Percentiles rank a stretch among this genome's conserved stretches.
Conservation (phyloP, 2,113 vertebrate genomes). For the Rhynchomys soricoides region DNA sequence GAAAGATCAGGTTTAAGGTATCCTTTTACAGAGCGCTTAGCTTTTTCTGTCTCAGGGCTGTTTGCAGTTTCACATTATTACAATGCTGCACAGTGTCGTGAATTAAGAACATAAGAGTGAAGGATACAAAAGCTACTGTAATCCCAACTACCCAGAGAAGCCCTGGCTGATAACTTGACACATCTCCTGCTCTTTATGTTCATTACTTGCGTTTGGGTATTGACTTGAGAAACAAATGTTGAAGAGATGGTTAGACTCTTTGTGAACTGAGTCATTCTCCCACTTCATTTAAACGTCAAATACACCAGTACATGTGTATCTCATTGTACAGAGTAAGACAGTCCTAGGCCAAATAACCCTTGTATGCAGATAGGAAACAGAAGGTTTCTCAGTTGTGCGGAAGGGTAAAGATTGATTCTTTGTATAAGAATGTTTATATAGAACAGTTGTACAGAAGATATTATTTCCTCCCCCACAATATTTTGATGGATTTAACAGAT, state of each 20-base stretch:
- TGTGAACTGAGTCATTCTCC: background rate
- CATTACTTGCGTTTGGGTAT: background rate
- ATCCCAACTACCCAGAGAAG: background rate
- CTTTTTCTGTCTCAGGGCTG: background rate
- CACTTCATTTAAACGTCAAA: slow-evolving; percentile 15
- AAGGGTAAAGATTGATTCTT: background rate
- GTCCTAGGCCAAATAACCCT: background rate
- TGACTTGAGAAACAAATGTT: slow-evolving; percentile 54
- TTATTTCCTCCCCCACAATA: background rate
- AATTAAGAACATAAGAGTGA: background rate
- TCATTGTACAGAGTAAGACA: slow-evolving; percentile 17
- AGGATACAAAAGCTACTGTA: slow-evolving; percentile 13
- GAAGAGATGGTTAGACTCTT: background rate
- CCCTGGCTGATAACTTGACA: slow-evolving; percentile 1
- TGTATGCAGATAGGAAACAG: background rate
- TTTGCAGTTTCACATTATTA: background rate
- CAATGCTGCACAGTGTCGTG: background rate
- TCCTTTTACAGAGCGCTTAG: background rate
- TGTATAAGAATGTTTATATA: background rate
- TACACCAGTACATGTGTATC: background rate
- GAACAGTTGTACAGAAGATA: background rate
- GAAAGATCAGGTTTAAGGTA: slow-evolving; percentile 20
- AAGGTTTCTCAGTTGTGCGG: background rate
- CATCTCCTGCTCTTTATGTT: background rate
- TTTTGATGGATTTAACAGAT: slow-evolving; percentile 20